Conservation (phyloP, 2,113 vertebrate species). For the Sclerurus mexicanus region DNA sequence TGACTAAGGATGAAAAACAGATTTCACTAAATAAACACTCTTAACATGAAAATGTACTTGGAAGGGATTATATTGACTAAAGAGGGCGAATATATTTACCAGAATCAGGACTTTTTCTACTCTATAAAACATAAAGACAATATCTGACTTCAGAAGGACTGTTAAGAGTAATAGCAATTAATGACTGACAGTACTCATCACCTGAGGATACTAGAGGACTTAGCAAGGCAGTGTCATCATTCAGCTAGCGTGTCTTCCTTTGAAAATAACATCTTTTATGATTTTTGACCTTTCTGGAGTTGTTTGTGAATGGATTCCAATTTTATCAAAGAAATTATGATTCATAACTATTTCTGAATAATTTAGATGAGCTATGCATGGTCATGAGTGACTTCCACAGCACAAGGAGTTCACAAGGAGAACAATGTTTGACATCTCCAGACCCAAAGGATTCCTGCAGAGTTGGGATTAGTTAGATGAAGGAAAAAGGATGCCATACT, state of each 20-base stretch:
- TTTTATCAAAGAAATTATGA: background rate
- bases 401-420: background rate
- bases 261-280: background rate
- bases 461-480: background rate
- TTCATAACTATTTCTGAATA: background rate
- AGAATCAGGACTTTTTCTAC: background rate
- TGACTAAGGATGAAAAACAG: background rate
- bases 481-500: background rate
- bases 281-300: background rate
- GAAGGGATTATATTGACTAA: background rate
- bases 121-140: background rate
- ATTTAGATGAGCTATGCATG: background rate
- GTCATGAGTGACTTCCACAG: background rate
- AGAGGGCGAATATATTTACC: background rate
- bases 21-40: background rate
- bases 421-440: background rate
- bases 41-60: background rate
- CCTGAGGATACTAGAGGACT: background rate
- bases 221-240: background rate
- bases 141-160: background rate
- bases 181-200: background rate
- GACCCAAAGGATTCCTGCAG: background rate
- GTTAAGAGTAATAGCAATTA: background rate
- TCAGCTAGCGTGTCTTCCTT: background rate
- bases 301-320: background rate